Percentiles rank a stretch among this genome's conserved stretches.
phyloP scores from a whole-genome alignment of 2,888 invertebrate species.

The Tiliacea aurago region DNA sequence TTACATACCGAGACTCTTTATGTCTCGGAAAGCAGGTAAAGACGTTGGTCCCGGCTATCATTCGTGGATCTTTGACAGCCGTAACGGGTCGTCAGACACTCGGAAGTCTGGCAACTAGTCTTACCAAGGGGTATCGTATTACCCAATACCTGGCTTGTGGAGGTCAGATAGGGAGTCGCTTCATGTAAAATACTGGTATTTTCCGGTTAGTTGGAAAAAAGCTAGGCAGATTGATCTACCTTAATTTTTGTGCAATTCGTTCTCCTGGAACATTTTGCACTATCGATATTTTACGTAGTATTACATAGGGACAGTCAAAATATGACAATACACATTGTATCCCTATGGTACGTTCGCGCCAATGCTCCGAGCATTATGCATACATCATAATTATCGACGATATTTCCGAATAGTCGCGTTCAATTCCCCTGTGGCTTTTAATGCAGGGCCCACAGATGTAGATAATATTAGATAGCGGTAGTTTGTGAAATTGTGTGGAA shows the following conservation, averaged over 20 bases:
- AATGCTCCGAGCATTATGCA: slow-evolving; percentile 43
- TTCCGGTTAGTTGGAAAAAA: too few species aligned
- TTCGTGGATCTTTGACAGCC: too few species aligned
- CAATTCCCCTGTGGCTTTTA: slow-evolving; percentile 51
- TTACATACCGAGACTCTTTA: too few species aligned
- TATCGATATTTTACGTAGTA: background rate
- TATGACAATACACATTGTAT: slow-evolving; percentile 15
- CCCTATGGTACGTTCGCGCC: slow-evolving; percentile 16
- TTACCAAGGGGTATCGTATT: too few species aligned
- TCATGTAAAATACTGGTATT: too few species aligned
- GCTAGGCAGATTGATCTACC: too few species aligned
- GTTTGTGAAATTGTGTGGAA: slow-evolving; percentile 9
- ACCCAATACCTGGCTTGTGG: too few species aligned
- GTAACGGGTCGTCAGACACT: too few species aligned
- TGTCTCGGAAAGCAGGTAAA: too few species aligned
- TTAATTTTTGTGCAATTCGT: background rate
- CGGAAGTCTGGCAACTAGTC: too few species aligned
- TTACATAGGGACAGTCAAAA: background rate
- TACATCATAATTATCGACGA: slow-evolving; percentile 58
- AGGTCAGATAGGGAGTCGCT: too few species aligned
- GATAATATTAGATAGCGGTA: slow-evolving; percentile 40
- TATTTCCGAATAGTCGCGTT: slow-evolving; percentile 46
- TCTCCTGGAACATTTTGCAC: background rate
- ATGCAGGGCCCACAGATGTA: slow-evolving; percentile 19
- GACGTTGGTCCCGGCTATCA: too few species aligned